Base-by-base conservation (phyloP, 2,113 vertebrate genomes). In the Fulica atra region DNA sequence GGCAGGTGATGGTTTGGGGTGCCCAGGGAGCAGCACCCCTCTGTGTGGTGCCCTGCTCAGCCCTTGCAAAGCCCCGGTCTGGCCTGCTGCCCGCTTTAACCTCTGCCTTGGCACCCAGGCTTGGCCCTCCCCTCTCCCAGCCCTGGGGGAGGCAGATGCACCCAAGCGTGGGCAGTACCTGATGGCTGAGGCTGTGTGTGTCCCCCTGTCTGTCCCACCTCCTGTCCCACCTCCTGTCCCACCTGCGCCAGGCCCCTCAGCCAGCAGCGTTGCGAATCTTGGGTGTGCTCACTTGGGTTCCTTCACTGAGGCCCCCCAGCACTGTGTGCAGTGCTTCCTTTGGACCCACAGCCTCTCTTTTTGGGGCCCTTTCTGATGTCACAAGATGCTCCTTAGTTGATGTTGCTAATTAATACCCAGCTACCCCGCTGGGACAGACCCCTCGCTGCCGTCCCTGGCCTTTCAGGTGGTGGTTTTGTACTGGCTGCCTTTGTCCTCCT, bases 121-220 rank as follows among this genome's bases (percentile, higher is more conserved):
- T 78, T 2, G 1, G 23, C 61, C 25, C 1, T 61, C 31, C 44
- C 38, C 56, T 33, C 19, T 65, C 38, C 71, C 46, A 28, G 13
- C 20, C 40, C 2, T 3, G 21, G 46, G 20, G 44, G 20, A 26
- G 28, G 28, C 48, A 53, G 85, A n/a, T 36, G 48, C 6, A 4
- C 84, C 79, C 51, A 13, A 9, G 23, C 0, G 1, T 0, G 1
- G 66, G 42, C 48, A 51, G 26, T 44, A 6, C 23, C 48, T 56
- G 25, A 12, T 86, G 86, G 21, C 81, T 48, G 73, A 26, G 50
- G 29, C 71, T 20, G 31, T 29, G 26, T 60, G 25, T 36, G 46
- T 29, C n/a, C 28, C 1, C 50, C 63, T 44, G 2, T n/a, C 71
- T n/a, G 10, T 7, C 44, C 56, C 20, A 24, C 42, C 38, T 60